Conservation (phyloP, 2,113 vertebrate genomes). For the Nothoprocta perdicaria region DNA sequence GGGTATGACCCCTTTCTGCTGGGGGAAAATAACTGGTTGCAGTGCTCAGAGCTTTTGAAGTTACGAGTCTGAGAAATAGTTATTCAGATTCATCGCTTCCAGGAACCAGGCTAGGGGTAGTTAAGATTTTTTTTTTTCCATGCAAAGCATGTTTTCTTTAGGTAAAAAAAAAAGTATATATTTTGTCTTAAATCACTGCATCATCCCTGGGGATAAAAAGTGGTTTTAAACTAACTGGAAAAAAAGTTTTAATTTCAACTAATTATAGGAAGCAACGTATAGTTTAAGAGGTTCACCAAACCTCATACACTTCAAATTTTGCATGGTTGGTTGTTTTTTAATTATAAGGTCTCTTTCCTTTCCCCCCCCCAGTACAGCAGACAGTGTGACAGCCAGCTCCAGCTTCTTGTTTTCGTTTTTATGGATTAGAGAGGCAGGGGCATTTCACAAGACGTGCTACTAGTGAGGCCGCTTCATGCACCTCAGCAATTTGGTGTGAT, state of each 20-base stretch:
- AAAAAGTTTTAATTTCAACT: slow-evolving; percentile 1
- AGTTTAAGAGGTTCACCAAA: slow-evolving; percentile 1
- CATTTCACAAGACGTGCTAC: background rate
- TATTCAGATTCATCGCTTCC: background rate
- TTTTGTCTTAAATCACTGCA: background rate
- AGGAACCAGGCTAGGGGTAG: background rate
- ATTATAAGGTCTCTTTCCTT: background rate
- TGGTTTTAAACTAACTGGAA: slow-evolving; percentile 2
- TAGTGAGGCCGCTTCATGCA: background rate
- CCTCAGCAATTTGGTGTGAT: background rate
- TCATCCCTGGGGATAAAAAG: background rate
- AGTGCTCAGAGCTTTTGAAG: background rate
- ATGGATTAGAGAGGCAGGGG: background rate
- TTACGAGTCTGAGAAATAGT: background rate
- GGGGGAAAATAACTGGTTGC: background rate
- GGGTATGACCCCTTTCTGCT: background rate
- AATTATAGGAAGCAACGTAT: background rate
- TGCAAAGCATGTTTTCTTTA: background rate
- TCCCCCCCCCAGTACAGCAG: fast-evolving
- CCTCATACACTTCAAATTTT: background rate
- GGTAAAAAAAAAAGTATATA: background rate
- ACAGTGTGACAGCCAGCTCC: background rate
- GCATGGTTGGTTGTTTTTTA: background rate
- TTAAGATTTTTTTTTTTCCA: background rate
- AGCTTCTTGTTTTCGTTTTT: background rate